phyloP scores from a whole-genome alignment of 1,140 invertebrate genomes.

The Pseudachorutes palmiensis region DNA sequence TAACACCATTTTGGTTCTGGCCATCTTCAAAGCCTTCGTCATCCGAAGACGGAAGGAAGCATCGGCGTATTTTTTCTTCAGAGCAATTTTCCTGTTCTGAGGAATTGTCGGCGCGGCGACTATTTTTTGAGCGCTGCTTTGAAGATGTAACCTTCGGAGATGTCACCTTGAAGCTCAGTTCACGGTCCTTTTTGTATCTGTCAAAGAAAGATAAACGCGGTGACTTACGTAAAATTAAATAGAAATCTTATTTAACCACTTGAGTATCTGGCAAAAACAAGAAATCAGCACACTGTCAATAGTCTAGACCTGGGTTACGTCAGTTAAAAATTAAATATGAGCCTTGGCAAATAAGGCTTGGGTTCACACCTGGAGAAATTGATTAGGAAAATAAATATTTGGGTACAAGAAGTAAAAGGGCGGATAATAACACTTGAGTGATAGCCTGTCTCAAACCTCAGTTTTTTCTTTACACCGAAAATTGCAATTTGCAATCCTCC shows the following conservation, averaged over 20 bases:
- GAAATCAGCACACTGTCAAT: too few species aligned
- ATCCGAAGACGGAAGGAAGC: neutral
- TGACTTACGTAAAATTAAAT: neutral
- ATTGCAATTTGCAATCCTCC: too few species aligned
- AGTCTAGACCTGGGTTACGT: too few species aligned
- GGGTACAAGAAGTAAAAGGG: too few species aligned
- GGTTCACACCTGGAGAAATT: too few species aligned
- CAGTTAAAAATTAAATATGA: too few species aligned
- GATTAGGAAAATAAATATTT: too few species aligned
- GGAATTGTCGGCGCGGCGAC: neutral
- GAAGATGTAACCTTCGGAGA: neutral
- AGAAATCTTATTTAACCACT: neutral
- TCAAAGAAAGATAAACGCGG: neutral
- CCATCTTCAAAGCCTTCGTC: slow-evolving; percentile 4
- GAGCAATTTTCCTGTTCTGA: slow-evolving; percentile 30
- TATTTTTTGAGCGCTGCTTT: neutral
- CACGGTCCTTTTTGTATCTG: slow-evolving; percentile 32
- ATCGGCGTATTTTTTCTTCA: neutral
- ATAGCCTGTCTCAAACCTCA: too few species aligned
- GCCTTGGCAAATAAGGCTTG: too few species aligned
- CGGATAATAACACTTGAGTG: too few species aligned
- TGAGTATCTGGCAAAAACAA: neutral
- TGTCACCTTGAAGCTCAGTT: slow-evolving; percentile 20
- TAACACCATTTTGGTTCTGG: too few species aligned
- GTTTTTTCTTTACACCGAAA: too few species aligned